Evolutionary conservation across 1,140 invertebrate genomes (phyloP), one percentile per base, ranked within the genome.

Genomic region (Hormaphis cornu): DNA sequence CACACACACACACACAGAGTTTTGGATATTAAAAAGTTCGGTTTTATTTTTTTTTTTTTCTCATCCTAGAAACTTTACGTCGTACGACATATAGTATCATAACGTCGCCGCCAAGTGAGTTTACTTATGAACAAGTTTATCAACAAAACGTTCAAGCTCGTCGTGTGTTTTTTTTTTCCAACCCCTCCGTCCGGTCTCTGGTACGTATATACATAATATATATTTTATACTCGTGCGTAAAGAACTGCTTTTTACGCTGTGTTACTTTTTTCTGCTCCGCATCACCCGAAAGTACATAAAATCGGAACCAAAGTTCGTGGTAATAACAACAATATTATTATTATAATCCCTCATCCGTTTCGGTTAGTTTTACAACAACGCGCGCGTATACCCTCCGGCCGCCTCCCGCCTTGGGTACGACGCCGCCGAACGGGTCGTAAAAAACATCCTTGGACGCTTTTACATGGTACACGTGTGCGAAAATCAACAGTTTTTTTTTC

Each of bases 101-200:
- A 66, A 33, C 28, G 24, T 33, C 61, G 33, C 44, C 35, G 44
- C 61, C 30, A 50, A 66, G 44, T 66, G 61, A 66, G 61, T 66
- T 66, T 66, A 48, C 61, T 66, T 48, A 66, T 44, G n/a, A n/a
- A n/a, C n/a, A 66, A 66, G 61, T 66, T 66, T 66, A 66, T 66
- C 28, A 66, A 66, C 40, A 33, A 66, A 66, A 66, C 54, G 54
- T 40, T 58, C 54, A 22, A 58, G 54, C 22, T n/a, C n/a, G n/a
- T n/a, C n/a, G n/a, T n/a, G n/a, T n/a, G 35, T 40, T 58, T 22
- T 58, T 58, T 58, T 24, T 54, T 8, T n/a, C n/a, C n/a, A n/a
- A n/a, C 54, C 54, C 54, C 33, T n/a, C 54, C 24, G 22, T 18
- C 16, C 24, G 54, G 40, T 12, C 54, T 20, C 54, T 40, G n/a